A percentile compares a stretch with the other conserved stretches of the same genome.
Evolutionary conservation across 2,797 vertebrate genomes (phyloP).

Genomic region (Acrossocheilus fasciatus): DNA sequence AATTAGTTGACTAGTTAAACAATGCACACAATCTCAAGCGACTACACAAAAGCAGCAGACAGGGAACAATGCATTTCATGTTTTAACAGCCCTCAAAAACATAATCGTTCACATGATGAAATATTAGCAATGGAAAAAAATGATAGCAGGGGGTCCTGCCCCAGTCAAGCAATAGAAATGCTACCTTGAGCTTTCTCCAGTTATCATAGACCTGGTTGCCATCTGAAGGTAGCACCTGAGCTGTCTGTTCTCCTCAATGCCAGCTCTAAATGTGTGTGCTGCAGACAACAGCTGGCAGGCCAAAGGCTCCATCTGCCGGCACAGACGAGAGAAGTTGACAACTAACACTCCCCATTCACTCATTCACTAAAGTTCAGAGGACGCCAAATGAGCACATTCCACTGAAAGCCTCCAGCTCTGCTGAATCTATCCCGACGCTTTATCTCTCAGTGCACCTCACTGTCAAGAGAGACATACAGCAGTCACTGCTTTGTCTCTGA

Average conservation of each 20-base stretch:
- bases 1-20: background rate
- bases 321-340: slow-evolving; percentile 50
- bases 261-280: slow-evolving; percentile 44
- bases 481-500: slow-evolving; percentile 37
- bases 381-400: slow-evolving; percentile 24
- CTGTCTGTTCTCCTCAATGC: slow-evolving; percentile 35
- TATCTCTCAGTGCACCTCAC: slow-evolving; percentile 29
- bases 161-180: background rate
- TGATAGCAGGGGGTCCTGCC: background rate
- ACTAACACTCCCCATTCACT: slow-evolving; percentile 44
- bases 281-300: slow-evolving; percentile 54
- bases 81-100: background rate
- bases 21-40: background rate
- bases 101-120: background rate
- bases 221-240: slow-evolving; percentile 41
- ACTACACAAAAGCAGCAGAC: background rate
- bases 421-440: background rate
- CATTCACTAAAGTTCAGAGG: slow-evolving; percentile 22
- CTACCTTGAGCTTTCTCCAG: background rate
- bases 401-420: slow-evolving; percentile 26
- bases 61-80: background rate
- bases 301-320: slow-evolving; percentile 72
- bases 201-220: background rate
- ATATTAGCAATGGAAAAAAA: background rate
- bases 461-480: slow-evolving; percentile 29